Evolutionary conservation across 2,888 invertebrate species (phyloP).

Genomic region (Crepidodera aurea): DNA sequence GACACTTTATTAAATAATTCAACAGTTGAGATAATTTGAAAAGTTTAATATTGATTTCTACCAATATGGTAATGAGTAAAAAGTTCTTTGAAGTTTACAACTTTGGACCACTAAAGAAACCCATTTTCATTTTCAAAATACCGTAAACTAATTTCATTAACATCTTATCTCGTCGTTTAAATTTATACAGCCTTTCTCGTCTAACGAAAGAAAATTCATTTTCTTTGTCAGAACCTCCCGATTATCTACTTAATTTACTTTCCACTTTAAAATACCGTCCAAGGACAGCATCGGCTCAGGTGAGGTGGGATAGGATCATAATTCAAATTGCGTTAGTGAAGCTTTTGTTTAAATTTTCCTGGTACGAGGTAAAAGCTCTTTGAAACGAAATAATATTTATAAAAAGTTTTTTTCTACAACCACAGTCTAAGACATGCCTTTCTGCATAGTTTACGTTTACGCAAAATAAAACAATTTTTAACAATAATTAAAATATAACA

Average conservation of each 20-base stretch:
- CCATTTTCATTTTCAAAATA: background rate
- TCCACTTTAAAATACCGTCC: slow-evolving; percentile 6
- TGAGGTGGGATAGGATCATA: too few species aligned
- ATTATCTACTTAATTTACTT: slow-evolving; percentile 6
- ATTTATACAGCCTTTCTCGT: background rate
- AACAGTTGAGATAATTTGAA: too few species aligned
- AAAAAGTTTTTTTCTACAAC: too few species aligned
- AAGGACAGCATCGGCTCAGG: background rate
- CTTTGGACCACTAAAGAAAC: background rate
- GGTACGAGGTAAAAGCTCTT: too few species aligned
- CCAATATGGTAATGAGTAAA: background rate
- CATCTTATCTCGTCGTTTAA: slow-evolving; percentile 6
- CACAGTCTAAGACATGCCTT: too few species aligned
- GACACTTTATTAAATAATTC: too few species aligned
- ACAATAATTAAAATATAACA: too few species aligned
- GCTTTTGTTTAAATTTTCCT: too few species aligned
- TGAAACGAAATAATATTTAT: too few species aligned
- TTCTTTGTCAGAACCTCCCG: slow-evolving; percentile 9
- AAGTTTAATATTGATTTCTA: background rate
- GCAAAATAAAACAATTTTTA: too few species aligned
- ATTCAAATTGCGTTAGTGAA: too few species aligned
- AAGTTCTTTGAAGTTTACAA: background rate
- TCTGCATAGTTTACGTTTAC: too few species aligned
- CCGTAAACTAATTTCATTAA: background rate
- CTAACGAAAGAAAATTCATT: slow-evolving; percentile 6